Evolutionary conservation across 2,113 vertebrate genomes (phyloP), one percentile per base, ranked within the genome.

Genomic region (Felis chaus): DNA sequence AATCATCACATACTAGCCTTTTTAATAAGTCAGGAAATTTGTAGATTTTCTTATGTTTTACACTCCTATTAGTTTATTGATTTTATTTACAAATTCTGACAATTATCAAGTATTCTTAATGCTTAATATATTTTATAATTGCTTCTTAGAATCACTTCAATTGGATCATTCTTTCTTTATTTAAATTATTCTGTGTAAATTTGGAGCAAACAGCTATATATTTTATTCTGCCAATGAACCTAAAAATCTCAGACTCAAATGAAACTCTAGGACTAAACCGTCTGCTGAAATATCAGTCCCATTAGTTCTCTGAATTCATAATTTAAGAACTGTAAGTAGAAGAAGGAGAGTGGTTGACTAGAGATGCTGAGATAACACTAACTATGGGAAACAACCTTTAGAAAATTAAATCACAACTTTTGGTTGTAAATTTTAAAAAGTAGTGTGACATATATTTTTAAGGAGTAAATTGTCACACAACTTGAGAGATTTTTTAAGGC

Each of bases 111-210:
- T 69, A 94, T 63, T 91, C 16, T 80, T 95, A 89, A 88, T 84
- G 48, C 15, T 69, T 65, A 69, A 39, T 83, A 4, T 41, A 79
- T 89, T 94, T 79, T 69, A 69, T 79, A 96, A 76, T 88, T 79
- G 4, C 7, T 71, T 86, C 66, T 92, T 83, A 82, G 12, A 94
- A 55, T 61, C 33, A 84, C 8, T 63, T 25, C 19, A 85, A 33
- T 83, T 36, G 53, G 5, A 95, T 83, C 53, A 66, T 11, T 95
- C n/a, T 79, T 96, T 25, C 19, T 84, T 95, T 91, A 71, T 94
- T 96, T 96, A 94, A n/a, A 87, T 78, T 73, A 39, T 61, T 89
- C 53, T 66, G 5, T 88, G 65, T 97, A 96, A 94, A 79, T 95
- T 86, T 96, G 41, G 31, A 97, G 14, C 16, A 86, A 65, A 36